A percentile compares a stretch with the other conserved stretches of the same genome.
These are phyloP conservation scores for Andrena bucephala DNA, from an alignment of 2,888 invertebrate species.

Conservation along the genomic window DNA sequence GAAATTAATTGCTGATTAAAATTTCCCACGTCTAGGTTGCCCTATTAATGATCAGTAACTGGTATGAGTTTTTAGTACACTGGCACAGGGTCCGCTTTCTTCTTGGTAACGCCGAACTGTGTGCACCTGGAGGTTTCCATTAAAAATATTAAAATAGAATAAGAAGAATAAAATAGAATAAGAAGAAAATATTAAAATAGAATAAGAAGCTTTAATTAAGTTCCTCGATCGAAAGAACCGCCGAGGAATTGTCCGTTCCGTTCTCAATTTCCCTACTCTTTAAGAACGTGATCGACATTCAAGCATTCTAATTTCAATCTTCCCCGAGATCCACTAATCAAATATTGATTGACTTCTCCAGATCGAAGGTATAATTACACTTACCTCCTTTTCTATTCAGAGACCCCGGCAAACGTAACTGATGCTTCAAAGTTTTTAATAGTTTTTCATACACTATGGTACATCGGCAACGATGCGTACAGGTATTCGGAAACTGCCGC, in stretches of 20 bases:
- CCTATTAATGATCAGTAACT: constrained; percentile 25
- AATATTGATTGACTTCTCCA: not conserved
- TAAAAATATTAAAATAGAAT: too few relatives aligned
- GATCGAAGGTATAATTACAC: not conserved
- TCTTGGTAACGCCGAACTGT: not conserved
- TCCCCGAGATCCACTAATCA: not conserved
- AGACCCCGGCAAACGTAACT: too few relatives aligned
- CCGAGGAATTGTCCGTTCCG: not conserved
- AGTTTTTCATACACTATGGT: too few relatives aligned
- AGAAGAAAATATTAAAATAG: too few relatives aligned
- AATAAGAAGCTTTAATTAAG: constrained; percentile 41
- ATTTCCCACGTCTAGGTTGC: constrained; percentile 8
- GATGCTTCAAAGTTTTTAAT: too few relatives aligned
- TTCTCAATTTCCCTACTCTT: not conserved
- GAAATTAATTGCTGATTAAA: constrained; percentile 23
- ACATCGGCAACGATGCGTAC: not conserved
- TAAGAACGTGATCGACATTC: not conserved
- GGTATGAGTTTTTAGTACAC: constrained; percentile 18
- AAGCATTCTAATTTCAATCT: not conserved
- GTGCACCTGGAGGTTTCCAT: too few relatives aligned
- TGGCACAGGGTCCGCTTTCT: constrained; percentile 1
- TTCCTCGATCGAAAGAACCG: not conserved
- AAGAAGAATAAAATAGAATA: too few relatives aligned
- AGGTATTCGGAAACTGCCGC: not conserved
- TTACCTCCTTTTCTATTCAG: not conserved